Evolutionary conservation across 2,888 invertebrate species (phyloP).

Genomic region (Cerastoderma edule): DNA sequence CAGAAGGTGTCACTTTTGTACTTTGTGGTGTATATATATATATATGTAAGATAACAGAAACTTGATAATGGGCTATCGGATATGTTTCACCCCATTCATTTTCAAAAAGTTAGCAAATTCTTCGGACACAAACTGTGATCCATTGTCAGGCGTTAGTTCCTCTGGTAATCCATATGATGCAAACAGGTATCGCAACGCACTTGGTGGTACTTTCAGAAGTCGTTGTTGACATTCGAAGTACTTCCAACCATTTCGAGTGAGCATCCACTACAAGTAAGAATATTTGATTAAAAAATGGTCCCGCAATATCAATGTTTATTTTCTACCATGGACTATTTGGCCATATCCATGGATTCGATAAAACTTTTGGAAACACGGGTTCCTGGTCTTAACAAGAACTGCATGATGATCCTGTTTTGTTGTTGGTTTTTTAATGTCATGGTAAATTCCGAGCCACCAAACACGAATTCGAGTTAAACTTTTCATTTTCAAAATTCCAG

Average conservation of each 20-base stretch:
- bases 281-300: conserved; percentile 74
- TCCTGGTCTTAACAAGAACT: conserved; percentile 26
- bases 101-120: neutral
- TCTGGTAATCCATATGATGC: too few species aligned
- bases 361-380: conserved; percentile 50
- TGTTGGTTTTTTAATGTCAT: conserved; percentile 63
- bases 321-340: conserved; percentile 78
- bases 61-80: neutral
- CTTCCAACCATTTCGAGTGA: conserved; percentile 82
- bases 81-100: neutral
- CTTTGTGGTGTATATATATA: neutral
- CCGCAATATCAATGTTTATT: conserved; percentile 84
- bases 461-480: conserved; percentile 57
- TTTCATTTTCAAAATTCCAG: conserved; percentile 70
- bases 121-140: neutral
- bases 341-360: conserved; percentile 66
- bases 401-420: conserved; percentile 54
- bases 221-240: conserved; percentile 5
- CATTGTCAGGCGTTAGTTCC: neutral
- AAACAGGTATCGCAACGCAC: conserved; percentile 9
- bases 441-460: conserved; percentile 36
- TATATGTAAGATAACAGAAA: conserved; percentile 1
- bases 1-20: neutral
- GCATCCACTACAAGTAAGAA: conserved; percentile 82
- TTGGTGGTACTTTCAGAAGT: conserved; percentile 17